Base-by-base conservation (phyloP, 35 echinoderm and acorn worm species). In the Amphiura filiformis region DNA sequence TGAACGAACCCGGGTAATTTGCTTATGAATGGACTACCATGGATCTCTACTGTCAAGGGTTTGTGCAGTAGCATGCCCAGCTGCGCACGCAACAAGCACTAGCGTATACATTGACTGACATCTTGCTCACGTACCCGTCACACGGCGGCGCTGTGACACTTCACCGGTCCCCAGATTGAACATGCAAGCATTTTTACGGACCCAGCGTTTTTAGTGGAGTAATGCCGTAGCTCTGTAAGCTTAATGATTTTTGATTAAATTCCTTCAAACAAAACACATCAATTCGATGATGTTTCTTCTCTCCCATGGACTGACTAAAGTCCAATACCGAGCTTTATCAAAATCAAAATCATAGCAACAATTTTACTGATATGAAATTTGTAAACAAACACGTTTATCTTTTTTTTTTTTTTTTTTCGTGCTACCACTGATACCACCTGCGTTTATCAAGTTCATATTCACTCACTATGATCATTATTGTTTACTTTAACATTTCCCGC, bases 401-500 rank as follows among this genome's bases (percentile, higher is more conserved):
- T 70, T n/a, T 3, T 30, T 70, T 13, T 23, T 13, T 70, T 70
- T n/a, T 3, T 30, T 70, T 13, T 23, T 13, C 61, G 61, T 23
- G 61, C 28, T 11, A 23, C 28, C 61, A 18, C 26, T 2, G 2
- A 70, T 26, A 70, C 61, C 61, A 26, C 17, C 28, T 70, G 61
- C 28, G 61, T 70, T 70, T 13, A 70, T 70, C 61, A 70, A 52
- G 28, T 70, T 52, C 7, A 70, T 70, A 11, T 26, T n/a, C 28
- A 26, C 2, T 70, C 61, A 70, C 44, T 52, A 4, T n/a, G 61
- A 70, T 70, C 61, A 70, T 70, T 52, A 52, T 11, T 70, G 61
- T 70, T 70, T 70, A 70, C 61, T 17, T 70, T 20, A 52, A 70
- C 26, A 70, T 70, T 70, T 70, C 61, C 61, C 61, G 61, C 61